Evolutionary conservation across 1,140 invertebrate genomes (phyloP).

Genomic region (Helicoverpa armigera): DNA sequence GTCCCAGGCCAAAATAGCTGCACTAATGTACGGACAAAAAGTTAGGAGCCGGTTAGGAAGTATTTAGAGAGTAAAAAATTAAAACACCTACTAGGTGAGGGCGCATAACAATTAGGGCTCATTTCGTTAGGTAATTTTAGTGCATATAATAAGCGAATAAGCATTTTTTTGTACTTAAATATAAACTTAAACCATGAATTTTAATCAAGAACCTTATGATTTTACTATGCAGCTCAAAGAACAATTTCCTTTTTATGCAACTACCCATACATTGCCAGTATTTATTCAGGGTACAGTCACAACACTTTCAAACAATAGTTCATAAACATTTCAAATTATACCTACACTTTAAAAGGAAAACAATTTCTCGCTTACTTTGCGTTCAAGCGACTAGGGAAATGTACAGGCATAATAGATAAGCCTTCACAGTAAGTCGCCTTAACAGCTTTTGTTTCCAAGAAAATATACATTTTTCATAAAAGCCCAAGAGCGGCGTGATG

Average conservation of each 20-base stretch:
- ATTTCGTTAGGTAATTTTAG: constrained; percentile 3
- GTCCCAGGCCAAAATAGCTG: constrained; percentile 69
- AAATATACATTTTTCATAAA: constrained; percentile 79
- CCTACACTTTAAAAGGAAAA: constrained; percentile 65
- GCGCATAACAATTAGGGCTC: constrained; percentile 28
- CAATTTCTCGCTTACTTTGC: constrained; percentile 82
- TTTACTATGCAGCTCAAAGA: background rate
- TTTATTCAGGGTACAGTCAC: background rate
- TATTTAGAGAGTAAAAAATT: constrained; percentile 52
- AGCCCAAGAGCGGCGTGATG: constrained; percentile 52
- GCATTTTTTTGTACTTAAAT: no score
- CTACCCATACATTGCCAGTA: background rate
- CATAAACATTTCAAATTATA: constrained; percentile 46
- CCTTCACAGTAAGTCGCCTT: constrained; percentile 71
- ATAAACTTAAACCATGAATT: no score
- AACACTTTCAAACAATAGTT: constrained; percentile 49
- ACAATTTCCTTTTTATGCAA: background rate
- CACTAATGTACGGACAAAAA: constrained; percentile 65
- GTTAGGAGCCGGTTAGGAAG: constrained; percentile 57
- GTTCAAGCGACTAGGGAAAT: constrained; percentile 72
- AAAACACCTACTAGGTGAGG: constrained; percentile 20
- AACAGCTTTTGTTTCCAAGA: constrained; percentile 76
- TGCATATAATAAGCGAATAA: background rate
- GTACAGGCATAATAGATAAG: constrained; percentile 73
- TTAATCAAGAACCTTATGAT: no score